These are phyloP conservation scores for Rhea pennata DNA, from an alignment of 2,113 vertebrate species.

Conservation along the genomic window DNA sequence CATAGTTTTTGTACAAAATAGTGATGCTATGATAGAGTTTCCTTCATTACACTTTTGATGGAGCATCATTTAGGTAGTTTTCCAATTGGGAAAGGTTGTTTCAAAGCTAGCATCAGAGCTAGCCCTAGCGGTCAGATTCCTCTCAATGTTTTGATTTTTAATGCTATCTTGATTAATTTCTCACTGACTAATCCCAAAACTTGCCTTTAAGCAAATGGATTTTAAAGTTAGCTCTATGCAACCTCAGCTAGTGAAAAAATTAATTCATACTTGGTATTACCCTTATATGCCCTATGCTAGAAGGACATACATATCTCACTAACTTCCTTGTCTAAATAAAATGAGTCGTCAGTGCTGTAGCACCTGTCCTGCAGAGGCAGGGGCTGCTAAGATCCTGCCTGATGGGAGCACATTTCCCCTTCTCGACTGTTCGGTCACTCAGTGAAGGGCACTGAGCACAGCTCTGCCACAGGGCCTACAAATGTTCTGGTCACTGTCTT, in stretches of 20 bases:
- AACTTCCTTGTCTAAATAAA: neutral
- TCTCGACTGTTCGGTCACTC: rapidly evolving
- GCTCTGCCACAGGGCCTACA: rapidly evolving
- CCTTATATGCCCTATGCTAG: neutral
- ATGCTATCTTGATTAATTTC: neutral
- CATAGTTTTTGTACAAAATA: neutral
- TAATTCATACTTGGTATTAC: neutral
- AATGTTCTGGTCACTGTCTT: neutral
- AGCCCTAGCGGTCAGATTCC: neutral
- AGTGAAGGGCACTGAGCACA: neutral
- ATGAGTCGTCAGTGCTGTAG: rapidly evolving
- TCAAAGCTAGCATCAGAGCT: neutral
- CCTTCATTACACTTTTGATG: neutral
- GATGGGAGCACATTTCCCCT: neutral
- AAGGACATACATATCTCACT: neutral
- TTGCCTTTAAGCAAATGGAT: neutral
- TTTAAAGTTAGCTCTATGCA: neutral
- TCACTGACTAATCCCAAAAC: neutral
- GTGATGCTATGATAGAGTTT: neutral
- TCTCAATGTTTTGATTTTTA: neutral
- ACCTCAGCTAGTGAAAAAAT: neutral
- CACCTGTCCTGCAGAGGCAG: neutral
- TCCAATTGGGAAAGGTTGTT: neutral
- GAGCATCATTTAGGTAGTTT: neutral
- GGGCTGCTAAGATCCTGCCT: neutral